Percentiles rank a stretch among this genome's conserved stretches.
Evolutionary conservation across 2,888 invertebrate species (phyloP).

Genomic region (Epinotia brunnichana): DNA sequence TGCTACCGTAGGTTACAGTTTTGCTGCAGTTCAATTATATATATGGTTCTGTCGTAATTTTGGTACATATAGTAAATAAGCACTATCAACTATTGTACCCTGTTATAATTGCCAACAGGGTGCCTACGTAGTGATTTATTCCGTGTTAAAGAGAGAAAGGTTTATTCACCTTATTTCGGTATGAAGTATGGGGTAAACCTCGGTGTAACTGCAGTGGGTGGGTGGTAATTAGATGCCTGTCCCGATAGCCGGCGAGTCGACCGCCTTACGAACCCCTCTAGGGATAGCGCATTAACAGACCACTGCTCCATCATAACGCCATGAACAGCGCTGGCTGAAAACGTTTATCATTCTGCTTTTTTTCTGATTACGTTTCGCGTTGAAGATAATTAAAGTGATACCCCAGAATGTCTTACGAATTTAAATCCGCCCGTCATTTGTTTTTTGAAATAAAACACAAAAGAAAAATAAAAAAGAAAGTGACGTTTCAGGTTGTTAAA

Average conservation of each 20-base stretch:
- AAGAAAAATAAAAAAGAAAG: slow-evolving; percentile 70
- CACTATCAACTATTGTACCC: neutral
- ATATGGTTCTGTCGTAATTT: too few relatives aligned
- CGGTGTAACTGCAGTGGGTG: slow-evolving; percentile 58
- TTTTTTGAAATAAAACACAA: slow-evolving; percentile 73
- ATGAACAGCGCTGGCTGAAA: slow-evolving; percentile 57
- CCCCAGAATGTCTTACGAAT: slow-evolving; percentile 70
- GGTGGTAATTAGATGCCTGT: slow-evolving; percentile 74
- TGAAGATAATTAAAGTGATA: slow-evolving; percentile 19
- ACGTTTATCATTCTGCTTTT: slow-evolving; percentile 51
- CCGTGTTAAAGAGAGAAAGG: slow-evolving; percentile 62
- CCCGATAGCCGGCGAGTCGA: slow-evolving; percentile 67
- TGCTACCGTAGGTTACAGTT: too few relatives aligned
- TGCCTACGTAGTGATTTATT: slow-evolving; percentile 53
- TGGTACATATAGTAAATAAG: neutral
- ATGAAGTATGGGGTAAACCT: slow-evolving; percentile 50
- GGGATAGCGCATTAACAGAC: slow-evolving; percentile 62
- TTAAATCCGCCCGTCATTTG: slow-evolving; percentile 64
- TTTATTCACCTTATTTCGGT: slow-evolving; percentile 57
- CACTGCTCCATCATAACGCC: slow-evolving; percentile 60
- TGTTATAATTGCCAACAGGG: neutral
- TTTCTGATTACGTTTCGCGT: slow-evolving; percentile 53
- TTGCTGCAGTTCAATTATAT: too few relatives aligned
- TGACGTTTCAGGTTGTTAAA: slow-evolving; percentile 70
- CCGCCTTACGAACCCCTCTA: slow-evolving; percentile 58